phyloP scores from a whole-genome alignment of 2,113 vertebrate genomes.

The Cettia cetti region DNA sequence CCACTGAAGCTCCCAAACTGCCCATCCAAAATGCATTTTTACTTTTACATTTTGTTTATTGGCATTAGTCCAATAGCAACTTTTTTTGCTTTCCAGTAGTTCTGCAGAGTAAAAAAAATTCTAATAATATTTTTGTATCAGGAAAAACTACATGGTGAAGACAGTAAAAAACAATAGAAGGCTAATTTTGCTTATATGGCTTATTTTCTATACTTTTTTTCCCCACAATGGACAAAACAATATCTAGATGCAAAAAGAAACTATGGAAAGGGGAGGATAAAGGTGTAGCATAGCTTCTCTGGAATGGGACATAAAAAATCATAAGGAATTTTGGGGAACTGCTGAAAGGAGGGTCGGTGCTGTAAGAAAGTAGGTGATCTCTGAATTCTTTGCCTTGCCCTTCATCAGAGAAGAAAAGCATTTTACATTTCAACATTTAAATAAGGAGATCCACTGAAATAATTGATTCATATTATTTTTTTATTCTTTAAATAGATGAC shows the following conservation, averaged over 20 bases:
- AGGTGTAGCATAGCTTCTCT: background rate
- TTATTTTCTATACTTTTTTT: background rate
- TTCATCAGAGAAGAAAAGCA: background rate
- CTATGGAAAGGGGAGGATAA: background rate
- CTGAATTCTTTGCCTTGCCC: background rate
- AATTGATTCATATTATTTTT: background rate
- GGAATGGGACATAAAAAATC: background rate
- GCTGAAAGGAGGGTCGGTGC: background rate
- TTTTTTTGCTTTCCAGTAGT: background rate
- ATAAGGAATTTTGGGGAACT: background rate
- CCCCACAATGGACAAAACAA: background rate
- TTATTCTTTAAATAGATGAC: background rate
- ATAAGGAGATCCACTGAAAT: background rate
- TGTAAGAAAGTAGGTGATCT: background rate
- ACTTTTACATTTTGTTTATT: constrained; percentile 33
- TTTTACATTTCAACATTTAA: background rate
- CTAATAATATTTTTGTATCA: background rate
- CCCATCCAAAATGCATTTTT: background rate
- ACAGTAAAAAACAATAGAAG: background rate
- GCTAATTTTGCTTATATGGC: background rate
- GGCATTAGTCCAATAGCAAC: background rate
- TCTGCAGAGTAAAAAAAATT: background rate
- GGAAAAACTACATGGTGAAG: background rate
- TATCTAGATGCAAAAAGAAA: background rate
- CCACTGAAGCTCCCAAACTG: background rate